A percentile compares a stretch with the other conserved stretches of the same genome.
These are phyloP conservation scores for Herpailurus yagouaroundi DNA, from an alignment of 2,113 vertebrate species.

Conservation along the genomic window DNA sequence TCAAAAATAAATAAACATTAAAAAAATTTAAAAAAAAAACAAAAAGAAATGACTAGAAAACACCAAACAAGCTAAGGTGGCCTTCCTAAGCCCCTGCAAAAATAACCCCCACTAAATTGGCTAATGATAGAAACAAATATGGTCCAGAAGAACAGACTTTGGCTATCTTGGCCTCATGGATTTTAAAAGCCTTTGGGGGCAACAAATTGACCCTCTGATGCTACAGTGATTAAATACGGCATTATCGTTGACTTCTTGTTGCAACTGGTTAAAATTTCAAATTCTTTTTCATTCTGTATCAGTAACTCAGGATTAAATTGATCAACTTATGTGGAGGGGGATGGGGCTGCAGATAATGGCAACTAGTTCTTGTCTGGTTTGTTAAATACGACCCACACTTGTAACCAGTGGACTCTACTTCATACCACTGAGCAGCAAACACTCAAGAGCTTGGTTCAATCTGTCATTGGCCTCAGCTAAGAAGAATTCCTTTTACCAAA, in stretches of 20 bases:
- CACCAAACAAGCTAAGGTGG: conserved; percentile 44
- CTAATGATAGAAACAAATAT: conserved; percentile 26
- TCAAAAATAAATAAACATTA: too few relatives aligned
- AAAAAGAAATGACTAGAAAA: conserved; percentile 14
- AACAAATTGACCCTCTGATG: conserved; percentile 4
- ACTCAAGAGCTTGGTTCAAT: not conserved
- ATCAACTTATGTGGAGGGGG: not conserved
- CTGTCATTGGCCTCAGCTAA: not conserved
- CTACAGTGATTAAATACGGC: not conserved
- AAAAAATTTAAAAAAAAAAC: too few relatives aligned
- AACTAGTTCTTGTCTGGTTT: not conserved
- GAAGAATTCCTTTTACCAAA: not conserved
- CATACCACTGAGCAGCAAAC: not conserved
- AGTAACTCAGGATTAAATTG: not conserved
- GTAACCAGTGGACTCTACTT: not conserved
- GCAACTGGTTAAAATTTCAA: not conserved
- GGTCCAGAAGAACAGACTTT: not conserved
- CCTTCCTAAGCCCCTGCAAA: not conserved
- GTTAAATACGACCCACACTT: not conserved
- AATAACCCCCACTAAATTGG: not conserved
- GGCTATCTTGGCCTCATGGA: not conserved
- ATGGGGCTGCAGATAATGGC: not conserved
- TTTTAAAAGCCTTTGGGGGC: conserved; percentile 45
- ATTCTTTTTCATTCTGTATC: not conserved
- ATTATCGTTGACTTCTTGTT: not conserved